Evolutionary conservation across 53 echinoderm and acorn worm genomes (phyloP).

Genomic region (Antedon mediterranea): DNA sequence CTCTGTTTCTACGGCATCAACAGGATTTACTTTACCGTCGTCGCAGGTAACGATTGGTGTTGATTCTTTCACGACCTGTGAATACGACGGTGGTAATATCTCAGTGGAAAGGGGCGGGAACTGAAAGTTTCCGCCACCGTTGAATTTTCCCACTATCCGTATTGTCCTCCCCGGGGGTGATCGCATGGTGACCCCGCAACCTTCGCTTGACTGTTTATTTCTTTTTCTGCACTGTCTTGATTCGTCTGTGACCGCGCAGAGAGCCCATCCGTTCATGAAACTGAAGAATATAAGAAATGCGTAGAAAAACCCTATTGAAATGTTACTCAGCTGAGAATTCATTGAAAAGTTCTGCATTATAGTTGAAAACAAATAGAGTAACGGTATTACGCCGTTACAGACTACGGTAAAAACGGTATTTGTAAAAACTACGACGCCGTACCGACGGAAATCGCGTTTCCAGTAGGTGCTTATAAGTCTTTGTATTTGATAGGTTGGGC

Average conservation of each 20-base stretch:
- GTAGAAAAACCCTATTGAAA: conserved; percentile 51
- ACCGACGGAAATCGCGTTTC: conserved; percentile 4
- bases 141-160: not conserved
- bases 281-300: conserved; percentile 61
- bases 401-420: conserved; percentile 38
- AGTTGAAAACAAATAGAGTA: conserved; percentile 2
- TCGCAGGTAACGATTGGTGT: not conserved
- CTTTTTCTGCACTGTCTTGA: not conserved
- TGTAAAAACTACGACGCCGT: conserved; percentile 31
- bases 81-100: not conserved
- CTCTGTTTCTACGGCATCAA: not conserved
- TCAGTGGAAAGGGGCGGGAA: not conserved
- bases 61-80: not conserved
- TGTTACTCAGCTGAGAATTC: not conserved
- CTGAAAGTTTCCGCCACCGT: not conserved
- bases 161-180: not conserved
- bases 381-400: conserved; percentile 52
- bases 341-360: not conserved
- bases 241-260: conserved; percentile 29
- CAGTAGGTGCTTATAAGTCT: not conserved
- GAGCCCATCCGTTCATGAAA: conserved; percentile 67
- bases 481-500: not conserved
- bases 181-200: not conserved
- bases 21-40: not conserved
- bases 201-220: not conserved